phyloP scores from a whole-genome alignment of 37 sponge, comb jelly and placozoan species.

The Crambe crambe region DNA sequence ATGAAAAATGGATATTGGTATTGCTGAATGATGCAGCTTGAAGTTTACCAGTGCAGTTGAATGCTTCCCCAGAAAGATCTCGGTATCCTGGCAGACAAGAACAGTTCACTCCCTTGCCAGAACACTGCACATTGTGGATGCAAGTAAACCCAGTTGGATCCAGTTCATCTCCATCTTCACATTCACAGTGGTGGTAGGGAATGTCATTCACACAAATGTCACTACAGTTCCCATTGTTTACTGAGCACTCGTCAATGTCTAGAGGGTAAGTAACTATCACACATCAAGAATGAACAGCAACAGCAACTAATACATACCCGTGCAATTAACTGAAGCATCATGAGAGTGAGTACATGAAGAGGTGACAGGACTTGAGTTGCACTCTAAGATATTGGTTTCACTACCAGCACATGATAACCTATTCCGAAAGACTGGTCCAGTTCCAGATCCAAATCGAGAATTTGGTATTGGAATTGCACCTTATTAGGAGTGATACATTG shows the following conservation, averaged over 20 bases:
- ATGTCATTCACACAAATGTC: not conserved
- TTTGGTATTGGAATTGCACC: not conserved
- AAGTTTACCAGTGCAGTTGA: not conserved
- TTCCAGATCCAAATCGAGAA: constrained; percentile 6
- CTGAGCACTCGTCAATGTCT: not conserved
- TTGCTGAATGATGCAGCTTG: not conserved
- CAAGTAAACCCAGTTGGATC: not conserved
- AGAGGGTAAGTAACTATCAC: not conserved
- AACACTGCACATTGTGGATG: not conserved
- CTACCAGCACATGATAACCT: not conserved
- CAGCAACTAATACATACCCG: not conserved
- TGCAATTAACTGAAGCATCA: not conserved
- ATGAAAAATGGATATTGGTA: not conserved
- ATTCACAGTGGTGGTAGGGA: not conserved
- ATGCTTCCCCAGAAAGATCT: not conserved
- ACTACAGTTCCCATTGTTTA: not conserved
- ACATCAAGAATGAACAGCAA: not conserved
- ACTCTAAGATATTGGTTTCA: constrained; percentile 5
- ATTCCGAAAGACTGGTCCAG: constrained; percentile 14
- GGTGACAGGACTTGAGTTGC: not conserved
- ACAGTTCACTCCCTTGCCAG: not conserved
- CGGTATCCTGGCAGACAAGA: not conserved
- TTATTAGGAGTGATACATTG: not conserved
- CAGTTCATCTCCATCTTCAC: not conserved
- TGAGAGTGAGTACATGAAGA: not conserved